Base-by-base conservation (phyloP, 2,113 vertebrate species). In the Gambusia holbrooki region DNA sequence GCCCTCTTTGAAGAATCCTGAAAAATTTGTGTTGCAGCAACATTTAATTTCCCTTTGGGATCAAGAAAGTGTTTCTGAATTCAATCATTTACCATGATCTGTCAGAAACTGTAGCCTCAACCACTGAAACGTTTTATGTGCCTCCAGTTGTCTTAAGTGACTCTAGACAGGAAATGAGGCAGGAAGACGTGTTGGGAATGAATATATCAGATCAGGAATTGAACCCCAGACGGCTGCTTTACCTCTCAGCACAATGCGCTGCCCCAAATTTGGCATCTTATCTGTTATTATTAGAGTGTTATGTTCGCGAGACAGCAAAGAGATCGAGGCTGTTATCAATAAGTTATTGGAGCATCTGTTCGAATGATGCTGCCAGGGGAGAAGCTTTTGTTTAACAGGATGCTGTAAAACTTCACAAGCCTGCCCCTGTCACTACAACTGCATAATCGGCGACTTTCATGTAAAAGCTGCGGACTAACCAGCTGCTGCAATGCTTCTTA, bases 381-480 rank as follows among this genome's bases (percentile, higher is more conserved):
- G 5, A 62, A 63, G 10, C 51, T 69, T 35, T 63, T 76, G 62
- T 77, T 33, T 40, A 27, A 51, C 42, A 64, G 40, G 48, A 73
- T 7, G 5, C 63, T 63, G 5, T 33, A 9, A 30, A 51, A 40
- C 32, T 67, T 74, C 25, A 33, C 48, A 27, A 27, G 45, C 2
- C 12, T 13, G 30, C 19, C 22, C 2, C 4, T 66, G 2, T 9
- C 22, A 66, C 8, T 10, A 58, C 5, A n/a, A 54, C 12, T 5
- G n/a, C 28, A 37, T 29, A 65, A 28, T 22, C 32, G 30, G 58
- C 22, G 10, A 17, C 15, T 13, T 35, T 51, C 30, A 60, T 35
- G 25, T 27, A 48, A 35, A 73, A 42, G 3, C 32, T 62, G 37
- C 15, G 9, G 61, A 29, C 42, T 42, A 10, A 62, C 3, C 30